Base-by-base conservation (phyloP, 2,113 vertebrate genomes). In the Cercopithecus mona region DNA sequence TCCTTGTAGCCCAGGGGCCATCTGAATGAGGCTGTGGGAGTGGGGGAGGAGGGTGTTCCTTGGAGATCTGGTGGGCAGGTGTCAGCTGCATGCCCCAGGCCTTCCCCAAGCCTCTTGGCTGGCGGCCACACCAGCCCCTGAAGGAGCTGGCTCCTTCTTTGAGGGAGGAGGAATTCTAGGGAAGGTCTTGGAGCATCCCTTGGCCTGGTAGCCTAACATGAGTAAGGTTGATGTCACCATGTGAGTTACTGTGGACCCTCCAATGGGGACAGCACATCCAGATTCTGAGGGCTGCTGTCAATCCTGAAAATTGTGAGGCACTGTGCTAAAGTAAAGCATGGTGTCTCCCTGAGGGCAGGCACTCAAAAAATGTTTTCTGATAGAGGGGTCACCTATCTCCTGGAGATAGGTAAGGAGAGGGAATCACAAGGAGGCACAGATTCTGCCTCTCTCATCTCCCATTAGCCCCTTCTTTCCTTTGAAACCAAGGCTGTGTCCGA, bases 61-160 rank as follows among this genome's bases (percentile, higher is more conserved):
- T 72, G 48, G 94, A 91, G 97, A 95, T 88, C 73, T 86, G 72
- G 88, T 88, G 66, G 95, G 95, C 97, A 98, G 94, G 86, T 97
- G 96, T 97, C 97, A 98, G 98, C 96, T 98, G 97, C 90, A 96
- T 89, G 98, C 97, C 90, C 96, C 94, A 97, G 97, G 98, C 98
- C 95, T 97, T 97, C 98, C 97, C 97, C 90, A 93, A 97, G 98
- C 94, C 91, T 96, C 95, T 97, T 98, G 98, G 98, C 97, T 96
- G 93, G 88, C 97, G 96, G 98, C 97, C 97, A 98, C n/a, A 52
- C 40, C 93, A 93, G 75, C 43, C 83, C 50, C 50, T 68, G 61
- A 86, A 97, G 90, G 85, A 91, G 27, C 45, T n/a, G 59, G 48
- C 73, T 94, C 43, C 64, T 92, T 96, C 95, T 95, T 52, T 94